Percentiles rank a stretch among this genome's conserved stretches.
These are phyloP conservation scores for Itoplectis maculator DNA, from an alignment of 2,888 invertebrate species.

Conservation along the genomic window DNA sequence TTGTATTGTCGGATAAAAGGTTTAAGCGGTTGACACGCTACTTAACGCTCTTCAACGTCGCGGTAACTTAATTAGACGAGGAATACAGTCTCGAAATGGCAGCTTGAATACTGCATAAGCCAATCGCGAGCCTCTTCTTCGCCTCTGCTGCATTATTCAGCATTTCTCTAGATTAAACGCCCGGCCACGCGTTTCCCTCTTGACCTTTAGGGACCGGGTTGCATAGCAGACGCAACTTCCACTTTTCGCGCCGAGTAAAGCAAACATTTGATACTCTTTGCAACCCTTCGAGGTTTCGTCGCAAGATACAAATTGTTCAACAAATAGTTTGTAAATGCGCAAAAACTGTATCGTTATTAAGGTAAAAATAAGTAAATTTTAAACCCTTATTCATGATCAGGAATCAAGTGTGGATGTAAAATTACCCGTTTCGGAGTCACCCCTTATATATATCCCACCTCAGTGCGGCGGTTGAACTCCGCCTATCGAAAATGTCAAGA, in stretches of 20 bases:
- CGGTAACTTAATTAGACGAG: constrained; percentile 81
- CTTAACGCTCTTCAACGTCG: constrained; percentile 79
- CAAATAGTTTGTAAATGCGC: not conserved
- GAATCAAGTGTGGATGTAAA: not conserved
- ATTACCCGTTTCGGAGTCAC: not conserved
- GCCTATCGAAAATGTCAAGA: constrained; percentile 3
- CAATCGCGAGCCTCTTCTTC: constrained; percentile 81
- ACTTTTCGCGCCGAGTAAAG: constrained; percentile 20
- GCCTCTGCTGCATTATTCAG: constrained; percentile 82
- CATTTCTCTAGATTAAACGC: constrained; percentile 84
- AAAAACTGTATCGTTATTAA: no score
- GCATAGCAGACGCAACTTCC: constrained; percentile 35
- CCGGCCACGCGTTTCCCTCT: constrained; percentile 75
- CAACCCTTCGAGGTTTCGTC: not conserved
- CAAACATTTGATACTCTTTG: not conserved
- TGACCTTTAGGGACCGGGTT: constrained; percentile 73
- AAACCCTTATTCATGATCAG: not conserved
- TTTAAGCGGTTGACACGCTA: constrained; percentile 79
- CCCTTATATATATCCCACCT: not conserved
- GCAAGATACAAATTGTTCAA: not conserved
- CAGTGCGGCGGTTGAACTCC: not conserved
- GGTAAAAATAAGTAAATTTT: not conserved
- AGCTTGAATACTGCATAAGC: constrained; percentile 83
- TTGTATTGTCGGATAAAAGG: constrained; percentile 29
- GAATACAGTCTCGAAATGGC: constrained; percentile 76